Evolutionary conservation across 2,797 vertebrate genomes (phyloP).

Genomic region (Hemitrygon akajei): DNA sequence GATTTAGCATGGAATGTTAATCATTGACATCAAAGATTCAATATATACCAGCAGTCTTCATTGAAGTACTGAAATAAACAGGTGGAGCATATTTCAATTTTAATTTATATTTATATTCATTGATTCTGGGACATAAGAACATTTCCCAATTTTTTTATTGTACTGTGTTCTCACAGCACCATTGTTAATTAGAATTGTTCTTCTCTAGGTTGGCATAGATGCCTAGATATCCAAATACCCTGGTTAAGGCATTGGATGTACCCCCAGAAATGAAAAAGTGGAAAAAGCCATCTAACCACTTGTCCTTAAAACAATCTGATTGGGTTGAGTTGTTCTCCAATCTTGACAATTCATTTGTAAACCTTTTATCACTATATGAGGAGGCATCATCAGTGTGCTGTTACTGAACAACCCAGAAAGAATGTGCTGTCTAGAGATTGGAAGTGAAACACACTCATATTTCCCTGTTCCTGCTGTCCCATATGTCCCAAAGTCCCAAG

Average conservation of each 20-base stretch:
- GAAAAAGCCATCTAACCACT: constrained; percentile 15
- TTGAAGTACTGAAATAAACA: not conserved
- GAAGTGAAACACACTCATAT: too few relatives aligned
- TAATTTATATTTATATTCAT: not conserved
- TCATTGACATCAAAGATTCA: not conserved
- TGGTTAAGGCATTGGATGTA: not conserved
- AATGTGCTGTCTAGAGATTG: too few relatives aligned
- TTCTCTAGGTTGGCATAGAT: too few relatives aligned
- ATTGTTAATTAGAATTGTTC: not conserved
- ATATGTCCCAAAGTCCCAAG: too few relatives aligned
- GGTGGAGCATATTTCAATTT: not conserved
- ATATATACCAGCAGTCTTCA: not conserved
- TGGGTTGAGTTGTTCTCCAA: too few relatives aligned
- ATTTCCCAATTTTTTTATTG: not conserved
- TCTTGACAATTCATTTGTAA: too few relatives aligned
- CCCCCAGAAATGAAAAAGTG: constrained; percentile 19
- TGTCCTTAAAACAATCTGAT: constrained; percentile 37
- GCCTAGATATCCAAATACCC: not conserved
- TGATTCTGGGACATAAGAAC: not conserved
- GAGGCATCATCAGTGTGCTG: too few relatives aligned
- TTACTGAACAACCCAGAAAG: too few relatives aligned
- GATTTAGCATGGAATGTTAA: not conserved
- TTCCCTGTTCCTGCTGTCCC: too few relatives aligned
- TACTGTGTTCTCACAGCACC: too few relatives aligned
- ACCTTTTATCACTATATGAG: too few relatives aligned